Base-by-base conservation (phyloP, 35 echinoderm and acorn worm species). In the Eucidaris tribuloides region DNA sequence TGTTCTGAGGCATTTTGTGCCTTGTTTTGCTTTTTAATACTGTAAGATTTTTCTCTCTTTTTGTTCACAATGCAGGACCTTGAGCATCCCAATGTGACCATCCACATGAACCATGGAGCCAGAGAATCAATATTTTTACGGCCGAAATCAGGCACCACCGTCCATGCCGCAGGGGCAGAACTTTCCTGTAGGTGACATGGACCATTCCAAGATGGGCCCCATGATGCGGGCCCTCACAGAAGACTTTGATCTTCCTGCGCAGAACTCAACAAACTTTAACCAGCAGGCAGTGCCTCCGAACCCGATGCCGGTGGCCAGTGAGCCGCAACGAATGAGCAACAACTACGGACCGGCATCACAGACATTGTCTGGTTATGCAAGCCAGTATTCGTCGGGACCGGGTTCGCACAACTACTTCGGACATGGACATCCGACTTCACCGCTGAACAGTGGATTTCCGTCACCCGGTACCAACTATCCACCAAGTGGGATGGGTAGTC, bases 161-260 rank as follows among this genome's bases (percentile, higher is more conserved):
- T 34, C 30, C 13, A 27, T 32, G 27, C 60, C 29, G 24, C 60
- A 74, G 37, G 68, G 44, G 9, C 68, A 33, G 2, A 42, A 33
- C 7, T 74, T 35, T 40, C 68, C 68, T 74, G 68, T 74, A 33
- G 44, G 44, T 40, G 37, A 20, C 20, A 41, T 74, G 68, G 68
- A 74, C 68, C 68, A 74, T 27, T 74, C 68, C 38, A 74, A 85
- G 48, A 90, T 89, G 85, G 92, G 92, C 39, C 92, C 92, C 19
- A 94, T 89, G 92, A 94, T 89, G 92, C 25, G 92, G 36, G 81
- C 92, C 35, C 83, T 94, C 13, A 94, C 92, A 19, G 92, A 94
- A 59, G 92, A 94, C 41, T 74, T 74, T 42, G 68, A 74, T 74
- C 24, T 74, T 17, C 68, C 41, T 3, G n/a, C 35, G 18, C 68